Conservation (phyloP, 2,888 invertebrate genomes). For the Galeopsomyia nigrocyanea region DNA sequence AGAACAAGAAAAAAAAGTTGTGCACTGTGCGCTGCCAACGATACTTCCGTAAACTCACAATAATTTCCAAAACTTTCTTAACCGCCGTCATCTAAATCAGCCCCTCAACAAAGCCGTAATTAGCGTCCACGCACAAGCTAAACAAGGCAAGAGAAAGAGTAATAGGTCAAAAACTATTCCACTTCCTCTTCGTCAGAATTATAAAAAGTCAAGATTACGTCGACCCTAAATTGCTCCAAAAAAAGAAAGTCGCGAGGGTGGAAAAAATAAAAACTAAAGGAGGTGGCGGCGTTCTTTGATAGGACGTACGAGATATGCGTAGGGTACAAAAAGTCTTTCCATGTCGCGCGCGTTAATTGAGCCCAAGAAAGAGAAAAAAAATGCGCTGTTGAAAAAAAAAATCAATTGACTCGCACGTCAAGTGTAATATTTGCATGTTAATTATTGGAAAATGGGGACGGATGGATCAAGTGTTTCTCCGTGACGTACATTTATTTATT, state of each 20-base stretch:
- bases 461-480: slow-evolving; percentile 12
- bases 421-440: slow-evolving; percentile 42
- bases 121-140: too few relatives aligned
- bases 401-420: slow-evolving; percentile 42
- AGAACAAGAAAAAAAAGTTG: too few relatives aligned
- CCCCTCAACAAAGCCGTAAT: too few relatives aligned
- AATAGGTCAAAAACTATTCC: too few relatives aligned
- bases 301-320: slow-evolving; percentile 9
- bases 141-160: too few relatives aligned
- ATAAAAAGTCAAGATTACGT: too few relatives aligned
- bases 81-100: too few relatives aligned
- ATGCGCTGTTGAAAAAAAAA: slow-evolving; percentile 11
- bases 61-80: too few relatives aligned
- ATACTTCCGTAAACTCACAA: too few relatives aligned
- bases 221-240: neutral
- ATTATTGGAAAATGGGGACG: slow-evolving; percentile 10
- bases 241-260: neutral
- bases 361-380: slow-evolving; percentile 10
- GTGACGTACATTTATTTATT: slow-evolving; percentile 30
- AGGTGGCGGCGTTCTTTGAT: neutral
- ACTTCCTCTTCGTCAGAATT: too few relatives aligned
- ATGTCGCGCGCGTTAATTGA: slow-evolving; percentile 29
- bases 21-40: too few relatives aligned
- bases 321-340: slow-evolving; percentile 24
- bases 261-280: slow-evolving; percentile 1